Conservation (phyloP, 2,888 invertebrate genomes). For the Hyppa rectilinea region DNA sequence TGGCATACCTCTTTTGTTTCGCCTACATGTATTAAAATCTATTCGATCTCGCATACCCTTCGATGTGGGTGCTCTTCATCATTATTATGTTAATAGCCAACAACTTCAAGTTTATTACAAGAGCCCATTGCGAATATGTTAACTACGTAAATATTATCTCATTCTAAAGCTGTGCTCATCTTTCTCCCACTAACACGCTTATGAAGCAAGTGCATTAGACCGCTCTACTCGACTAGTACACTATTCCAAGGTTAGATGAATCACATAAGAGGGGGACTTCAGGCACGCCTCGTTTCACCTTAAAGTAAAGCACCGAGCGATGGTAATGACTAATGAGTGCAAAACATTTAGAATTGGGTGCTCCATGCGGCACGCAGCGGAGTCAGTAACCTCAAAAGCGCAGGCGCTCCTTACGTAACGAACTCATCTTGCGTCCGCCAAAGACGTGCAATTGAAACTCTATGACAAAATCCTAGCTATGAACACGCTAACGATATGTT, state of each 20-base stretch:
- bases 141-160: constrained; percentile 36
- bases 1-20: constrained; percentile 66
- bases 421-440: constrained; percentile 71
- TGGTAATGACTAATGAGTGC: constrained; percentile 61
- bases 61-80: constrained; percentile 56
- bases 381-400: constrained; percentile 78
- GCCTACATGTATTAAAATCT: constrained; percentile 60
- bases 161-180: constrained; percentile 27
- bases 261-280: constrained; percentile 51
- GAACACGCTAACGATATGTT: constrained; percentile 55
- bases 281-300: constrained; percentile 40
- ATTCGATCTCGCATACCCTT: constrained; percentile 53
- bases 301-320: constrained; percentile 48
- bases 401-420: constrained; percentile 75
- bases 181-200: constrained; percentile 47
- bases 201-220: constrained; percentile 59
- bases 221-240: constrained; percentile 35
- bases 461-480: constrained; percentile 63
- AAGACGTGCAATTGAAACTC: constrained; percentile 65
- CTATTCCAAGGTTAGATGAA: constrained; percentile 60
- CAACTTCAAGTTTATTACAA: constrained; percentile 36
- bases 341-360: constrained; percentile 58
- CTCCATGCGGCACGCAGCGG: constrained; percentile 64
- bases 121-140: constrained; percentile 29
- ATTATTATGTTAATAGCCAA: constrained; percentile 55